Evolutionary conservation across 2,888 invertebrate species (phyloP).

Genomic region (Hydrotaea cyrtoneurina): DNA sequence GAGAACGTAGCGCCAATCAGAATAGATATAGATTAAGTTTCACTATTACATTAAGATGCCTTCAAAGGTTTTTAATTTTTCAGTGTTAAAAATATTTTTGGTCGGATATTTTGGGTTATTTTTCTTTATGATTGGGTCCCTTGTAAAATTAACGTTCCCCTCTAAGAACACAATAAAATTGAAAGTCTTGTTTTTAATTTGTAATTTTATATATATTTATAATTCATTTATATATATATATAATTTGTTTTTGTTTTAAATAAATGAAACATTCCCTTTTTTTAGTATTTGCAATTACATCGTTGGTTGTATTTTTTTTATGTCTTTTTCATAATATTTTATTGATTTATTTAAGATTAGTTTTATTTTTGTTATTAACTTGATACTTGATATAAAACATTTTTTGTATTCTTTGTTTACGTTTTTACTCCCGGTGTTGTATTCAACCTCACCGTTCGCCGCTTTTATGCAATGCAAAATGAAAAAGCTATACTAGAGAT

Average conservation of each 20-base stretch:
- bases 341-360: conserved; percentile 19
- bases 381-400: conserved; percentile 20
- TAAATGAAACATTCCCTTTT: conserved; percentile 63
- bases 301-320: conserved; percentile 60
- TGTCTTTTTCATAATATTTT: conserved; percentile 44
- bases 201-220: conserved; percentile 13
- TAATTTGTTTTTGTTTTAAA: conserved; percentile 29
- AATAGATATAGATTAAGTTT: too few species aligned
- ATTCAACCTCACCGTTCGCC: background rate
- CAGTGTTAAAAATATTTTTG: too few species aligned
- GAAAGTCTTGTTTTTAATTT: background rate
- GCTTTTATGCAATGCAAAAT: conserved; percentile 9
- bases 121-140: background rate
- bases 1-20: too few species aligned
- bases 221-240: conserved; percentile 30
- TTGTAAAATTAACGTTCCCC: too few species aligned
- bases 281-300: conserved; percentile 56
- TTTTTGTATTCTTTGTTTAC: conserved; percentile 21
- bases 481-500: conserved; percentile 23
- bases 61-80: too few species aligned
- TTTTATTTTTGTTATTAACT: conserved; percentile 17
- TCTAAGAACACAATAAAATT: background rate
- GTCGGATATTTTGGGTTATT: background rate
- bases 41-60: too few species aligned
- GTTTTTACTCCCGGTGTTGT: conserved; percentile 7